A percentile compares a stretch with the other conserved stretches of the same genome.
These are phyloP conservation scores for Geodia barretti DNA, from an alignment of 37 sponge, comb jelly and placozoan species.

Conservation along the genomic window DNA sequence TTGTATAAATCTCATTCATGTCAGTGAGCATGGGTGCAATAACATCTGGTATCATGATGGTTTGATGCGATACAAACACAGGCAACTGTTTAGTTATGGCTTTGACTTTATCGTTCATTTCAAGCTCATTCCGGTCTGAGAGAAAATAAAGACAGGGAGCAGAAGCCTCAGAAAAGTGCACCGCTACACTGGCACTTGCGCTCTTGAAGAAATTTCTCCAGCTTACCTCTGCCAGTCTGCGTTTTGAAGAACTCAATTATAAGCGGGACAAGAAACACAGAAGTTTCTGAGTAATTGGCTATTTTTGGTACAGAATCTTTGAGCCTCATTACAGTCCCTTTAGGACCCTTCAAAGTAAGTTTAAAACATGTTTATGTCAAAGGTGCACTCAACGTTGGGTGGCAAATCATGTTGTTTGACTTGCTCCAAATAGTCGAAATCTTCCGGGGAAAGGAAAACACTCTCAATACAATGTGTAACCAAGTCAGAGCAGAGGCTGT, in stretches of 20 bases:
- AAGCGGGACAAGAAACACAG: neutral
- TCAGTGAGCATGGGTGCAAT: neutral
- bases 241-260: neutral
- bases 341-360: neutral
- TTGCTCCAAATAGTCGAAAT: neutral
- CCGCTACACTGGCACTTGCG: neutral
- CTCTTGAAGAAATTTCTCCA: neutral
- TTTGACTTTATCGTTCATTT: neutral
- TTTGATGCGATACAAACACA: neutral
- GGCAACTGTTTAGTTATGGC: neutral
- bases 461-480: neutral
- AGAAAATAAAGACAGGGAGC: neutral
- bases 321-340: neutral
- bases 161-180: neutral
- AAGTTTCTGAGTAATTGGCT: neutral
- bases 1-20: neutral
- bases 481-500: neutral
- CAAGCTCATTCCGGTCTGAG: neutral
- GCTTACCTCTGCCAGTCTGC: neutral
- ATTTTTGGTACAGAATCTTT: neutral
- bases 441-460: neutral
- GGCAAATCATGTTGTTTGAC: neutral
- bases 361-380: neutral
- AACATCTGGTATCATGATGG: neutral
- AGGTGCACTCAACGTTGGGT: neutral